These are phyloP conservation scores for Drosophila murphyi DNA, from an alignment of 1,140 invertebrate species.

Conservation along the genomic window DNA sequence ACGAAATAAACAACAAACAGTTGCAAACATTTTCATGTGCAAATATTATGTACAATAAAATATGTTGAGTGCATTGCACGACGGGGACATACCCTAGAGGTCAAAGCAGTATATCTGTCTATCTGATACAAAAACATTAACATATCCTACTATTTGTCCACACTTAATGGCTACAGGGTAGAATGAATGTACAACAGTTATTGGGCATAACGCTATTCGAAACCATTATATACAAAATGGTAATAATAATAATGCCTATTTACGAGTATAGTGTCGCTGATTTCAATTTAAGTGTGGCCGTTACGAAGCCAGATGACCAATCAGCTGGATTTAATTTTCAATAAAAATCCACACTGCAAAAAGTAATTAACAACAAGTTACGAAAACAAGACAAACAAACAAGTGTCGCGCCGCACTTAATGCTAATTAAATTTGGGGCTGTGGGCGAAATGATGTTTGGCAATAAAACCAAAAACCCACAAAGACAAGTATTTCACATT, in stretches of 20 bases:
- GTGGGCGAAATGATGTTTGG: constrained; percentile 28
- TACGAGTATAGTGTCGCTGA: constrained; percentile 44
- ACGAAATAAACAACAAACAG: constrained; percentile 1
- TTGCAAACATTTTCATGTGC: background rate
- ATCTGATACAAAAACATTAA: background rate
- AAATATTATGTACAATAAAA: no score
- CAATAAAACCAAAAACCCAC: constrained; percentile 34
- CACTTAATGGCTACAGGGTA: background rate
- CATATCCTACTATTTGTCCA: background rate
- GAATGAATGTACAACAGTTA: constrained; percentile 25
- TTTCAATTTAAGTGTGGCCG: constrained; percentile 58
- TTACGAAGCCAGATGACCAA: constrained; percentile 39
- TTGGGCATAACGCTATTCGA: constrained; percentile 33
- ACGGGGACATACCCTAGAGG: background rate
- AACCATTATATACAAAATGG: constrained; percentile 46
- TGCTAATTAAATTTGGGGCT: constrained; percentile 71
- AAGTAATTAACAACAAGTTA: constrained; percentile 80
- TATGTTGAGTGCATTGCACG: background rate
- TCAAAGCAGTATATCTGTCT: no score
- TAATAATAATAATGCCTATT: constrained; percentile 52
- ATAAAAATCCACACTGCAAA: constrained; percentile 64
- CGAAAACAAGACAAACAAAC: constrained; percentile 43
- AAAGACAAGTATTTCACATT: constrained; percentile 34
- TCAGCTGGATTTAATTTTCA: constrained; percentile 70
- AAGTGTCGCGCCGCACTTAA: constrained; percentile 55